phyloP scores from a whole-genome alignment of 2,797 vertebrate genomes.

The Xenentodon cancila region DNA sequence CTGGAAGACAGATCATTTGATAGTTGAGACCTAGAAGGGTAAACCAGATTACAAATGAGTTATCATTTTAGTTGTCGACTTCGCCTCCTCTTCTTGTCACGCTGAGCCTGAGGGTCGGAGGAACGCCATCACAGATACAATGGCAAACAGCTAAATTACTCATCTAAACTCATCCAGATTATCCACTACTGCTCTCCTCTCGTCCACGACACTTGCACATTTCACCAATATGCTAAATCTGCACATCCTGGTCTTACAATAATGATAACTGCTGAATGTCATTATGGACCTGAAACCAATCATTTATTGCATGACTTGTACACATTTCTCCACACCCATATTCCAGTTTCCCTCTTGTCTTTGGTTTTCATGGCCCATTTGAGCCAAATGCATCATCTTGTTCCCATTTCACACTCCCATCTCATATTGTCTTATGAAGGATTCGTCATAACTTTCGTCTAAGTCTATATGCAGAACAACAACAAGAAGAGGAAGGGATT shows the following conservation, averaged over 20 bases:
- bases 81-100: constrained; percentile 36
- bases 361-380: constrained; percentile 68
- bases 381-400: constrained; percentile 58
- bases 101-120: constrained; percentile 39
- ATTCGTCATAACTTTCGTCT: constrained; percentile 51
- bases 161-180: constrained; percentile 28
- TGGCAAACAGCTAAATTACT: constrained; percentile 39
- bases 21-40: constrained; percentile 38
- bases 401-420: constrained; percentile 60
- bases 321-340: constrained; percentile 14
- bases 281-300: constrained; percentile 23
- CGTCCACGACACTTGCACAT: constrained; percentile 22
- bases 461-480: constrained; percentile 38
- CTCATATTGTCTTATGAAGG: constrained; percentile 56
- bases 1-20: constrained; percentile 41
- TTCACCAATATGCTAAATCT: constrained; percentile 12
- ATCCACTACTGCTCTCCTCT: constrained; percentile 8
- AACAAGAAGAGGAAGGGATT: constrained; percentile 31
- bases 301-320: constrained; percentile 28
- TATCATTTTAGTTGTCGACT: constrained; percentile 44
- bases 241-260: constrained; percentile 17
- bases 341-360: constrained; percentile 43
- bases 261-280: constrained; percentile 30
- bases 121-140: constrained; percentile 23
- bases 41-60: constrained; percentile 62